phyloP scores from a whole-genome alignment of 1,140 invertebrate species.

The Cydia fagiglandana region DNA sequence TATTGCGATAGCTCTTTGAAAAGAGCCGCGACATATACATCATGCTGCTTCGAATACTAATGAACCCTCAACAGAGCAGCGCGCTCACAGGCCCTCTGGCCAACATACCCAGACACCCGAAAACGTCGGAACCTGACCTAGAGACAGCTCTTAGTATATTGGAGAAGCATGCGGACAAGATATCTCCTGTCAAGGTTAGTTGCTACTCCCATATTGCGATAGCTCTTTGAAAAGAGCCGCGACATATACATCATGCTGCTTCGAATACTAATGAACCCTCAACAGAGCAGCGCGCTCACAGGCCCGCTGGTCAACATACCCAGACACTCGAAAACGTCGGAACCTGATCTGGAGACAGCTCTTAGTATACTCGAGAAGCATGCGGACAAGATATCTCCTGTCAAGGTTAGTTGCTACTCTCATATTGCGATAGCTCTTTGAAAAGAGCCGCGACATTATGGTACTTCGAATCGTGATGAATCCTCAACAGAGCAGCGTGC shows the following conservation, averaged over 20 bases:
- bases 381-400: constrained; percentile 89
- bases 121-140: constrained; percentile 84
- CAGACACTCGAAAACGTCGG: too few relatives aligned
- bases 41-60: constrained; percentile 82
- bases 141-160: constrained; percentile 88
- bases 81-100: constrained; percentile 64
- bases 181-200: constrained; percentile 86
- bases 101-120: constrained; percentile 64
- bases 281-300: constrained; percentile 47
- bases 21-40: constrained; percentile 84
- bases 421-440: constrained; percentile 71
- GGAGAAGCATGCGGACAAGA: constrained; percentile 89
- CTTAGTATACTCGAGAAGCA: constrained; percentile 86
- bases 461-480: constrained; percentile 84
- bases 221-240: constrained; percentile 76
- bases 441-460: constrained; percentile 80
- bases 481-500: constrained; percentile 78
- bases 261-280: constrained; percentile 83
- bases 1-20: constrained; percentile 30
- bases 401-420: constrained; percentile 78
- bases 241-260: constrained; percentile 85
- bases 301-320: too few relatives aligned
- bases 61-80: constrained; percentile 81
- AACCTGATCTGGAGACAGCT: too few relatives aligned
- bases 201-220: not conserved